A percentile compares a stretch with the other conserved stretches of the same genome.
Conservation (phyloP, 2,113 vertebrate species). For the Polyodon spathula region DNA sequence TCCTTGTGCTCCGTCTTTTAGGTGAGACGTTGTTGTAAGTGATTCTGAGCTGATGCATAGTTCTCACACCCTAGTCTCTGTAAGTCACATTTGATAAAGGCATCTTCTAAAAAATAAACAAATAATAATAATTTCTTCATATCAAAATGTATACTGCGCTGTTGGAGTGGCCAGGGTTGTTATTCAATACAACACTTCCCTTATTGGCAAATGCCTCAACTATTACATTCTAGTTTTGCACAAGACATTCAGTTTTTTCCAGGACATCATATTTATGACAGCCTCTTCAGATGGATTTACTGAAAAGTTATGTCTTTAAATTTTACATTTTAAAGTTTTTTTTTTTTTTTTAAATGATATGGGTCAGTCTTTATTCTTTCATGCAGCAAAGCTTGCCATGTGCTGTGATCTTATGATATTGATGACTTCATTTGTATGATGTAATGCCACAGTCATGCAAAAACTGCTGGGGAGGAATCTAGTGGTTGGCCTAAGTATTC, state of each 20-base stretch:
- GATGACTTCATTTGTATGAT: constrained; percentile 7
- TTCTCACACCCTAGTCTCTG: too few relatives aligned
- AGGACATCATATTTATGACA: too few relatives aligned
- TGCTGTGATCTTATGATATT: background rate
- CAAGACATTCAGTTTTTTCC: background rate
- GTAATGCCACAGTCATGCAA: constrained; percentile 8
- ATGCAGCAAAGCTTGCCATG: background rate
- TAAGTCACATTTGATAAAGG: too few relatives aligned
- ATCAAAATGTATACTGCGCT: too few relatives aligned
- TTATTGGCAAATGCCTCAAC: too few relatives aligned
- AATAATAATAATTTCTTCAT: too few relatives aligned
- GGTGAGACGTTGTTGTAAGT: too few relatives aligned
- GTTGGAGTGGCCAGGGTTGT: too few relatives aligned
- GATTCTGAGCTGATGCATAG: too few relatives aligned
- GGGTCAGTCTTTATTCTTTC: background rate
- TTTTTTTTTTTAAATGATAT: background rate
- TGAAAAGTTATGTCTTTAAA: background rate
- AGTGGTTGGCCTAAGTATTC: background rate
- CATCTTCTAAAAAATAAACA: too few relatives aligned
- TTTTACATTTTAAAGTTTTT: background rate
- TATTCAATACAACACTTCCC: too few relatives aligned
- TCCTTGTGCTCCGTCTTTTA: too few relatives aligned
- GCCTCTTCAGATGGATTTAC: background rate
- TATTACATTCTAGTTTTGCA: background rate
- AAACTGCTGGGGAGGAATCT: background rate